Evolutionary conservation across 2,888 invertebrate genomes (phyloP).

Genomic region (Alloplasta piceator): DNA sequence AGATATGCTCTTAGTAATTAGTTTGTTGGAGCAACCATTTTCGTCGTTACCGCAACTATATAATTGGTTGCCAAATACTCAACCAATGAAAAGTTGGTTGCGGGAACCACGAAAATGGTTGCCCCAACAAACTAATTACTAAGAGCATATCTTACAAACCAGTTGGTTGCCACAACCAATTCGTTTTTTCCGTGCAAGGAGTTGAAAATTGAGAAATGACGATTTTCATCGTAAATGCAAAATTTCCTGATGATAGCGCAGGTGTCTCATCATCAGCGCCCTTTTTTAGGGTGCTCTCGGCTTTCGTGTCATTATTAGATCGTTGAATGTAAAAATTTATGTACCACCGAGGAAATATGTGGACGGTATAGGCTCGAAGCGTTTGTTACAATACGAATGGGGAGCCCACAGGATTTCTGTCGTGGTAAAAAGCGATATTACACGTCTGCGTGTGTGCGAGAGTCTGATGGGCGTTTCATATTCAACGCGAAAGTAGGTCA

Average conservation of each 20-base stretch:
- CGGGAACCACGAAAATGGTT: too few species aligned
- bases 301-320: slow-evolving; percentile 16
- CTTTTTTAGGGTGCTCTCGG: background rate
- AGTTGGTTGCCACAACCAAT: too few species aligned
- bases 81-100: too few species aligned
- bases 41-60: too few species aligned
- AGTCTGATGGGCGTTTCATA: slow-evolving; percentile 43
- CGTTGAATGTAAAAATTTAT: slow-evolving; percentile 22
- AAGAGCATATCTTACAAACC: too few species aligned
- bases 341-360: slow-evolving; percentile 41
- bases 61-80: too few species aligned
- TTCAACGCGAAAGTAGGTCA: slow-evolving; percentile 60
- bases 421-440: background rate
- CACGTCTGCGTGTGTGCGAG: background rate
- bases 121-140: too few species aligned
- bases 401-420: background rate
- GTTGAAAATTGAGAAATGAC: slow-evolving; percentile 34
- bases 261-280: slow-evolving; percentile 35
- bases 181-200: too few species aligned
- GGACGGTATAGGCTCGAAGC: slow-evolving; percentile 2
- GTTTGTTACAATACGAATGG: background rate
- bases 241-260: slow-evolving; percentile 22
- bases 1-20: too few species aligned
- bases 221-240: slow-evolving; percentile 22
- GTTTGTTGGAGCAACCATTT: too few species aligned